Base-by-base conservation (phyloP, 2,797 vertebrate genomes). In the Dipus sagitta region DNA sequence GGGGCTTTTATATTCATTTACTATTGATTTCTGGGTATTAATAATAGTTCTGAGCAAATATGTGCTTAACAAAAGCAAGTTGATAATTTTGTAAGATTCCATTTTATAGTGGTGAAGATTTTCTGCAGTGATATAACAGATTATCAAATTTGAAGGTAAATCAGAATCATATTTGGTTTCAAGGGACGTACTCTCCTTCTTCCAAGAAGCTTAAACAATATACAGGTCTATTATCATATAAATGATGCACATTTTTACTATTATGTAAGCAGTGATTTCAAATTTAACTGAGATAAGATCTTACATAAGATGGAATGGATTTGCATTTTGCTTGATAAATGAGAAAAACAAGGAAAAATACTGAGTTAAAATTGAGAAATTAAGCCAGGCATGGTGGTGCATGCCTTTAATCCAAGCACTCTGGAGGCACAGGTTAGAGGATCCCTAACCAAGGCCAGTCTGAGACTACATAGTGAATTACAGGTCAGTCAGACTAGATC, bases 161-260 rank as follows among this genome's bases (percentile, higher is more conserved):
- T 92, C n/a, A 80, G 20, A 9, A 80, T 84, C 83, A 80, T n/a
- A 4, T 80, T 92, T 89, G 75, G 20, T 52, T 85, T 15, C 9
- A 52, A 67, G 18, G 60, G 52, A 62, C 20, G 74, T 2, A 4
- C 26, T 5, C 3, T 14, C n/a, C 32, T n/a, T 54, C 75, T n/a
- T 62, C n/a, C 47, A 23, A 76, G 26, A 62, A n/a, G 12, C 12
- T 84, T 84, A 71, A 81, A 38, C 14, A 74, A 71, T 15, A 15
- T 24, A 38, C 26, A 67, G 3, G 42, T 77, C 18, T 82, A 23
- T 38, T 82, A 80, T 85, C 17, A 70, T 32, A 5, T 32, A 71
- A 89, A 80, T 68, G 8, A 38, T 64, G 34, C 34, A 17, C 23
- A 9, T 30, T 24, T 54, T 52, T 6, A 28, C 21, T 42, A 80